Percentiles rank a stretch among this genome's conserved stretches.
phyloP scores from a whole-genome alignment of 2,888 invertebrate genomes.

The Choreutis nemorana region DNA sequence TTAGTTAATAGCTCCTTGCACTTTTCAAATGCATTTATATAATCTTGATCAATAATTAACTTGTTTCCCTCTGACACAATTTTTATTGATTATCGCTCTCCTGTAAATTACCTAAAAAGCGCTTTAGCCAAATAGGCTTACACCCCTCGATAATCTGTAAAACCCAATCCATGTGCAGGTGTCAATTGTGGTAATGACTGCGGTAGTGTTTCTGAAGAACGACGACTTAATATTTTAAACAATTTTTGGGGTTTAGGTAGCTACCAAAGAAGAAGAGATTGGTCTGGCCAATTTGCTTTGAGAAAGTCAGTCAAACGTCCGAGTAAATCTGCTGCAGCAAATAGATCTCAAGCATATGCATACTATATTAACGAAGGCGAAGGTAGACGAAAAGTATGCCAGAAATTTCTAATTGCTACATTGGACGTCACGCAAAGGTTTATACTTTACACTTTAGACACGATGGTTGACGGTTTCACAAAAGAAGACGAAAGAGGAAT shows the following conservation, averaged over 20 bases:
- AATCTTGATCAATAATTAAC: too few species aligned
- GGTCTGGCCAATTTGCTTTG: too few species aligned
- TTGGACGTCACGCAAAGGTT: slow-evolving; percentile 8
- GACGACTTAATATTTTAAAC: not conserved
- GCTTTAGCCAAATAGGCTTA: too few species aligned
- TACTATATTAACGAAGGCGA: slow-evolving; percentile 13
- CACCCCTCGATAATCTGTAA: too few species aligned
- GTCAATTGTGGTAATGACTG: too few species aligned
- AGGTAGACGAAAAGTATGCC: slow-evolving; percentile 9
- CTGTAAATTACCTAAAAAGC: too few species aligned
- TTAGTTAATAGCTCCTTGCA: too few species aligned
- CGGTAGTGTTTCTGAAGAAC: not conserved
- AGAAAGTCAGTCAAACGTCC: too few species aligned
- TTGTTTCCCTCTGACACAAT: too few species aligned
- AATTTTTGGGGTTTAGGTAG: not conserved
- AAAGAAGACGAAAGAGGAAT: slow-evolving; percentile 10
- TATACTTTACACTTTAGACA: slow-evolving; percentile 8
- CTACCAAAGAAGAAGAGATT: not conserved
- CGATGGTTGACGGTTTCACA: slow-evolving; percentile 3
- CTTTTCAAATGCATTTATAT: too few species aligned
- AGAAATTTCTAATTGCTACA: slow-evolving; percentile 10
- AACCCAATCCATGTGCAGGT: too few species aligned
- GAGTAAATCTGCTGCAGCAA: not conserved
- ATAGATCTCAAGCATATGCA: slow-evolving; percentile 4
- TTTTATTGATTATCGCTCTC: too few species aligned